Base-by-base conservation (phyloP, 2,113 vertebrate genomes). In the Numenius arquata region DNA sequence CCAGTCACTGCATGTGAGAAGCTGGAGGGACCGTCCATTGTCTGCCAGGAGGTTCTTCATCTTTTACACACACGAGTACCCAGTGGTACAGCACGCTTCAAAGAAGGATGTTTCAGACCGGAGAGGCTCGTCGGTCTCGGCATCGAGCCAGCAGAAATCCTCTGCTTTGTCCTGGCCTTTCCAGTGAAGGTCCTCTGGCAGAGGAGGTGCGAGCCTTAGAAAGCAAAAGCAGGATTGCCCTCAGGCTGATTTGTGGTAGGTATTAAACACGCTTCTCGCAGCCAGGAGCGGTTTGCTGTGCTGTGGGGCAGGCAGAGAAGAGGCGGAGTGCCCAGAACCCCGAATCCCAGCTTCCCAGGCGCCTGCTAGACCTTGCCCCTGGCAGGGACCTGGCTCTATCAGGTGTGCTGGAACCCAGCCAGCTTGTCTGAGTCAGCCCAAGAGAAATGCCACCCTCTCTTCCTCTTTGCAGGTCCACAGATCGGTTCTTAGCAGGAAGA, bases 251-350 rank as follows among this genome's bases (percentile, higher is more conserved):
- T 34, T 87, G 40, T 41, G 45, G 27, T 47, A 32, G 8, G 3
- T 9, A 38, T 26, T 50, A 74, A 77, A 58, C 3, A 4, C 0
- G 4, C 13, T 30, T 30, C 5, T 45, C 1, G 2, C 17, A 84
- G 34, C 21, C 63, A 80, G 41, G 26, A 67, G 29, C 2, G 2
- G 11, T 36, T 63, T 62, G 47, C 23, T 41, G 63, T 75, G 53
- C 36, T 1, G 0, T 27, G 38, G 32, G 32, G 22, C 41, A 6
- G 32, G 34, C 50, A 66, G 63, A 56, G 43, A 80, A 40, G 58
- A 82, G 71, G 40, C 3, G 8, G 55, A 86, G 47, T 63, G 16
- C 62, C 16, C 41, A 29, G 61, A 5, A 0, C 65, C 52, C 55
- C 45, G 41, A 59, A 88, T 20, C 32, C 48, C 34, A 77, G 45